Evolutionary conservation across 2,113 vertebrate species (phyloP).

Genomic region (Grammomys dolichurus): DNA sequence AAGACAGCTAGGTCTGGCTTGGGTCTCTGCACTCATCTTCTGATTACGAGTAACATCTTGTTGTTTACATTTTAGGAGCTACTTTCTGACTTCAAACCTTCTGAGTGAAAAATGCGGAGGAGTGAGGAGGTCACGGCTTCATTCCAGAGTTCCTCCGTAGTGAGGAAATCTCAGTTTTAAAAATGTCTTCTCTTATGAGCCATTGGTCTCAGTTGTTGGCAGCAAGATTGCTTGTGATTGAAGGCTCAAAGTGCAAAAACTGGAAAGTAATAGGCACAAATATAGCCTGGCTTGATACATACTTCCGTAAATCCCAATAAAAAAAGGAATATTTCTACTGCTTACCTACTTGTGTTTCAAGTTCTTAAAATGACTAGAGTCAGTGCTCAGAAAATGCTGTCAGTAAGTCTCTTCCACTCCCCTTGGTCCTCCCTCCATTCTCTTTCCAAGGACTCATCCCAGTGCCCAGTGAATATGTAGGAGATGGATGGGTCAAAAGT

Average conservation of each 20-base stretch:
- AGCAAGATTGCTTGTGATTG: slow-evolving; percentile 28
- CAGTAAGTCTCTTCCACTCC: not conserved
- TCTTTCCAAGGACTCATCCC: not conserved
- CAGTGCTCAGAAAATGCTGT: not conserved
- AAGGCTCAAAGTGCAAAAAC: slow-evolving; percentile 40
- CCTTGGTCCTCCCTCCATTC: not conserved
- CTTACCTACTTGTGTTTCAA: slow-evolving; percentile 3
- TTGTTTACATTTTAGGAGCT: slow-evolving; percentile 39
- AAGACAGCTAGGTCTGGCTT: slow-evolving; percentile 27
- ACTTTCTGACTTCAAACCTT: slow-evolving; percentile 26
- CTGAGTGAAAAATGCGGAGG: slow-evolving; percentile 15
- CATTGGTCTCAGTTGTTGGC: slow-evolving; percentile 26
- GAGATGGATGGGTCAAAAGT: not conserved
- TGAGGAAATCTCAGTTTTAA: slow-evolving; percentile 39
- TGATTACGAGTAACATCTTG: slow-evolving; percentile 44
- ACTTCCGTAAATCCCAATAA: slow-evolving; percentile 17
- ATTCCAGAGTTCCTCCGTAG: slow-evolving; percentile 40
- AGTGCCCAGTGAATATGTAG: not conserved
- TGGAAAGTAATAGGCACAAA: not conserved
- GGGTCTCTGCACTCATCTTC: slow-evolving; percentile 12
- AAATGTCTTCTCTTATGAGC: slow-evolving; percentile 45
- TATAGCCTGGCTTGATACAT: not conserved
- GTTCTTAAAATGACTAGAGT: slow-evolving; percentile 51
- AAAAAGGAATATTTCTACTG: slow-evolving; percentile 3
- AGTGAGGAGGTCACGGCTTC: not conserved